Percentiles rank a stretch among this genome's conserved stretches.
phyloP scores from a whole-genome alignment of 2,797 vertebrate species.

The Acrossocheilus wenchowensis region DNA sequence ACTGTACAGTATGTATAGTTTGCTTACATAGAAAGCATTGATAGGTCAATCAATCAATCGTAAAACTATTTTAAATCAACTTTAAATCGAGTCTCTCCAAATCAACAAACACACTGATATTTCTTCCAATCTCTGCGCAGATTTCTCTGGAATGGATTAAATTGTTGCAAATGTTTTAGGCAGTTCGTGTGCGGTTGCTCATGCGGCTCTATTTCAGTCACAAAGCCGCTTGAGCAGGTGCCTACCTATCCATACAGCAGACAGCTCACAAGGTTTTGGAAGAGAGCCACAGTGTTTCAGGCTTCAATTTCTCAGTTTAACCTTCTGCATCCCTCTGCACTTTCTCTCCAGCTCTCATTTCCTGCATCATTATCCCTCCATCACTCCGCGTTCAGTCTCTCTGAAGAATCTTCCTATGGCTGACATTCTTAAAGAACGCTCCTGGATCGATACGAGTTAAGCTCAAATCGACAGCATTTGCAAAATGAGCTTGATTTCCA shows the following conservation, averaged over 20 bases:
- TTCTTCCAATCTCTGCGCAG: neutral
- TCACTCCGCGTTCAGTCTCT: neutral
- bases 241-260: neutral
- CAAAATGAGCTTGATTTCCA: neutral
- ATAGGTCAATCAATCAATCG: no score
- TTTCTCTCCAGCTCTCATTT: constrained; percentile 35
- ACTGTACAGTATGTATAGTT: no score
- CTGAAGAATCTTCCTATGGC: constrained; percentile 13
- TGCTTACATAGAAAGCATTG: neutral
- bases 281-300: neutral
- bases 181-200: neutral
- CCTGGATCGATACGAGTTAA: neutral
- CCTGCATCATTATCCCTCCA: constrained; percentile 42
- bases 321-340: constrained; percentile 28
- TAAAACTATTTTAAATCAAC: neutral
- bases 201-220: neutral
- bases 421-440: neutral
- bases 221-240: neutral
- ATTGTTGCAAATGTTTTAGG: neutral
- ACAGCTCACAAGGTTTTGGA: neutral
- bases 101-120: neutral
- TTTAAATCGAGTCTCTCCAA: neutral
- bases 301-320: constrained; percentile 6
- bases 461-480: neutral
- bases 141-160: no score